phyloP scores from a whole-genome alignment of 2,113 vertebrate genomes.

The Leptodactylus fuscus region DNA sequence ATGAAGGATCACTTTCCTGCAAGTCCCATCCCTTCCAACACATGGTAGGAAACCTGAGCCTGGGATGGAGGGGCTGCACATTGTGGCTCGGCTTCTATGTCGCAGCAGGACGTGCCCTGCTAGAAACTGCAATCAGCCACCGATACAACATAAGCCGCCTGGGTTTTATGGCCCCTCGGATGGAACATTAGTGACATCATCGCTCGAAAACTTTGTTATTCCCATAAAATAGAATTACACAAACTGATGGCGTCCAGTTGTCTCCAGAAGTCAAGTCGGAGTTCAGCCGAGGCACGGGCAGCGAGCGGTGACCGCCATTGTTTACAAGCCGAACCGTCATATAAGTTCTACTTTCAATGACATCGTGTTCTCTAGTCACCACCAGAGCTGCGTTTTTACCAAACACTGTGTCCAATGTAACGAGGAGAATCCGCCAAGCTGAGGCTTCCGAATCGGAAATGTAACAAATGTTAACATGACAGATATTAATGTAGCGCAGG shows the following conservation, averaged over 20 bases:
- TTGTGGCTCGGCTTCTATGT: neutral
- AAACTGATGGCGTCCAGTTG: neutral
- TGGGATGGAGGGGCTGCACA: neutral
- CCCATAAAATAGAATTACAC: slow-evolving; percentile 42
- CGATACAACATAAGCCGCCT: neutral
- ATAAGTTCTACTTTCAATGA: neutral
- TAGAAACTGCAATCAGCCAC: neutral
- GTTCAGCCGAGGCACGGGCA: neutral
- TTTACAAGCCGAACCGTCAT: neutral
- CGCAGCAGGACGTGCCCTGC: neutral
- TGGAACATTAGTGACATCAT: slow-evolving; percentile 54
- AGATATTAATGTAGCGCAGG: too few relatives aligned
- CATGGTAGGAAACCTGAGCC: slow-evolving; percentile 35
- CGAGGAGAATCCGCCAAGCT: too few relatives aligned
- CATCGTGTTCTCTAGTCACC: neutral
- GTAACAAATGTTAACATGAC: too few relatives aligned
- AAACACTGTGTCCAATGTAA: neutral
- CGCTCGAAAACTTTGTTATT: neutral
- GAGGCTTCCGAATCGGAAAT: too few relatives aligned
- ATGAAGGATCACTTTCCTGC: slow-evolving; percentile 12
- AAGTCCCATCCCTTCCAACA: slow-evolving; percentile 8
- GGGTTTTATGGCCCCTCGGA: neutral
- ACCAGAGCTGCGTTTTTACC: neutral
- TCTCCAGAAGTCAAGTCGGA: neutral
- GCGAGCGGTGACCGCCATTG: neutral